A percentile compares a stretch with the other conserved stretches of the same genome.
phyloP scores from a whole-genome alignment of 2,888 invertebrate genomes.

The Crematogaster levior region DNA sequence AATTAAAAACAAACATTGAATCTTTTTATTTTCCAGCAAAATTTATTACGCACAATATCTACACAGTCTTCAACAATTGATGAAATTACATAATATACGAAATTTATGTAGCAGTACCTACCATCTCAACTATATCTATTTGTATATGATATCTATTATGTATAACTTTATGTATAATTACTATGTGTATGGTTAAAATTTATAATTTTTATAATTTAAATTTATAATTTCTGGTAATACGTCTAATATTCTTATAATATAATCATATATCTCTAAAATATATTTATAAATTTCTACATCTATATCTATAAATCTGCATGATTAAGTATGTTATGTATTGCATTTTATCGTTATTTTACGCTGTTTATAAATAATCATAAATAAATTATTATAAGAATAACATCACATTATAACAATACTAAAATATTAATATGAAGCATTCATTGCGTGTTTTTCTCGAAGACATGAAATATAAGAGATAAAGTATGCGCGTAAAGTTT shows the following conservation, averaged over 20 bases:
- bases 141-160: background rate
- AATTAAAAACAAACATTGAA: background rate
- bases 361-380: background rate
- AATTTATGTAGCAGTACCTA: conserved; percentile 1
- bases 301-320: conserved; percentile 3
- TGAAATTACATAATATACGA: conserved; percentile 11
- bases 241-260: background rate
- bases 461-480: background rate
- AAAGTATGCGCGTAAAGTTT: background rate
- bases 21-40: background rate
- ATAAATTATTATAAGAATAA: conserved; percentile 26
- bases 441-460: conserved; percentile 12
- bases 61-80: conserved; percentile 35
- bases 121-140: conserved; percentile 6
- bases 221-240: background rate
- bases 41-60: conserved; percentile 18
- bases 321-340: conserved; percentile 2
- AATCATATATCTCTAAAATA: conserved; percentile 7
- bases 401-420: background rate
- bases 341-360: background rate
- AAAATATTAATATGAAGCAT: conserved; percentile 1
- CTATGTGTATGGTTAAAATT: too few species aligned
- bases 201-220: background rate
- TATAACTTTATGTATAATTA: too few species aligned
- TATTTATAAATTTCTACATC: conserved; percentile 12